Evolutionary conservation across 1,140 invertebrate genomes (phyloP), one percentile per base, ranked within the genome.

Genomic region (Varroa destructor): DNA sequence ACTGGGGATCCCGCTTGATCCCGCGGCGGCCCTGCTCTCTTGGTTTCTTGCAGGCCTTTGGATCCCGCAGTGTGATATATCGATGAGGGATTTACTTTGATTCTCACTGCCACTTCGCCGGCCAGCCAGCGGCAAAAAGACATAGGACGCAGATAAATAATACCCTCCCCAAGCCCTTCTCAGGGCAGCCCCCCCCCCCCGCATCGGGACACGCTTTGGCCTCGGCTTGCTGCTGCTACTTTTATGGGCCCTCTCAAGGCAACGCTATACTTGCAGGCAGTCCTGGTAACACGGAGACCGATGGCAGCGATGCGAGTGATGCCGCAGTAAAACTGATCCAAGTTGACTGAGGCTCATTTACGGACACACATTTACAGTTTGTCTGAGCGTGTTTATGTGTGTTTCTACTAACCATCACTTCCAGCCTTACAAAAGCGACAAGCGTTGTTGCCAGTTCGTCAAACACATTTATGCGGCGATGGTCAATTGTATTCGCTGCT

Each of bases 61-160:
- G 61, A 67, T 67, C 61, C 61, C 61, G 61, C 61, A 40, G 61
- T 67, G 61, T 67, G 61, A 67, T 67, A 67, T 67, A 67, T 67
- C 61, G 61, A 67, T 67, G 61, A 67, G 37, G 61, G 61, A 67
- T 67, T 67, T 67, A 36, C 61, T 67, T 40, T 40, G 61, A 67
- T 67, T 67, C 61, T 37, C 61, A 67, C 40, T 67, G 61, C 61
- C 40, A 25, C 61, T 12, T 40, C 61, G 46, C 46, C 8, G 46
- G 12, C 61, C 61, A 40, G 12, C 12, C 61, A 12, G 61, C 10
- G 40, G 40, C 61, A 37, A 40, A 67, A 40, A 37, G 61, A 67
- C 61, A 67, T 67, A 37, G 40, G 12, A 67, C 61, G 46, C 61
- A 67, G 46, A 67, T 67, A 67, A 67, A 67, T 67, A 67, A 67